phyloP scores from a whole-genome alignment of 2,113 vertebrate genomes.

The Lathamus discolor region DNA sequence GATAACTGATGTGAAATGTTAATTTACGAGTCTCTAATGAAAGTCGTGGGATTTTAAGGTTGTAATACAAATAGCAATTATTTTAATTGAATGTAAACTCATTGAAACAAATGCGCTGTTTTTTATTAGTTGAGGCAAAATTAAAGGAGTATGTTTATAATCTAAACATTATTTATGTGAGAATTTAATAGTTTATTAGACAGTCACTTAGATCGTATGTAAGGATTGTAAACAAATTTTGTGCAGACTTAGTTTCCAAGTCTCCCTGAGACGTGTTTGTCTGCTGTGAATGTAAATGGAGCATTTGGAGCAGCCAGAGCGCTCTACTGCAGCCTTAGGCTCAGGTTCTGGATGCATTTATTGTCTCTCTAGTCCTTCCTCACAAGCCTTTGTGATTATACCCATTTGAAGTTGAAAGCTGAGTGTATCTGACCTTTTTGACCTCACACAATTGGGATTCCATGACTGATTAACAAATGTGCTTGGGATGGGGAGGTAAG shows the following conservation, averaged over 20 bases:
- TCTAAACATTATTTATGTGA: neutral
- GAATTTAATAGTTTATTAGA: neutral
- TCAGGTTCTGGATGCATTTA: neutral
- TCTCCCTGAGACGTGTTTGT: neutral
- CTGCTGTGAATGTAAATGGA: neutral
- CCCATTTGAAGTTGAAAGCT: conserved; percentile 30
- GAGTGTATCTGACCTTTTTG: neutral
- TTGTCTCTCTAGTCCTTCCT: neutral
- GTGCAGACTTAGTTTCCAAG: neutral
- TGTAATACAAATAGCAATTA: neutral
- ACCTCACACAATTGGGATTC: conserved; percentile 12
- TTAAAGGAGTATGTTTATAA: neutral
- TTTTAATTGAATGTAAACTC: neutral
- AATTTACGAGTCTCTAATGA: neutral
- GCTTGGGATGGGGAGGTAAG: neutral
- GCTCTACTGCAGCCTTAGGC: neutral
- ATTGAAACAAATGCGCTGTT: neutral
- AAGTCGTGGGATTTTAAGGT: neutral
- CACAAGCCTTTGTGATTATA: neutral
- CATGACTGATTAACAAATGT: conserved; percentile 1
- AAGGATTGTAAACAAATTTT: neutral
- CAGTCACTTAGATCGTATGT: neutral
- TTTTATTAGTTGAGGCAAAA: neutral
- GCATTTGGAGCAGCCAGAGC: neutral
- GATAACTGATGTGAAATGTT: neutral